These are phyloP conservation scores for Brachymystax lenok DNA, from an alignment of 2,797 vertebrate species.

Conservation along the genomic window DNA sequence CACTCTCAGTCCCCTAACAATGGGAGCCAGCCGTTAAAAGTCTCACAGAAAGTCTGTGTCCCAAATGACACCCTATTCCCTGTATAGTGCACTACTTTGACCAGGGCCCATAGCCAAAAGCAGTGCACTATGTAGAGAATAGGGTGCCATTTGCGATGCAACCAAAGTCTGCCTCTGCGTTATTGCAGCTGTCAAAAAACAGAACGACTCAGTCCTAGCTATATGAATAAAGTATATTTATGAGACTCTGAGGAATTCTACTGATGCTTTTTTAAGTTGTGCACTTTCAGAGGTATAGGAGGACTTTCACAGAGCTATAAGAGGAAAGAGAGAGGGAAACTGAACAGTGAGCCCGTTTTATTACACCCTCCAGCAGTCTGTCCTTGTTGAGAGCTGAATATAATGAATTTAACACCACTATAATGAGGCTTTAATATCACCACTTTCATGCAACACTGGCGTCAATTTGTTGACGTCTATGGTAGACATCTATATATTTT, in stretches of 20 bases:
- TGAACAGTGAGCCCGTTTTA: constrained; percentile 39
- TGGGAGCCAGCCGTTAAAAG: neutral
- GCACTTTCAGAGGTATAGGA: neutral
- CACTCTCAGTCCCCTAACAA: neutral
- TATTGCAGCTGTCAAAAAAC: neutral
- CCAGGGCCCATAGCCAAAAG: no score
- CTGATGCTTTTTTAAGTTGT: neutral
- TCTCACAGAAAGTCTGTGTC: neutral
- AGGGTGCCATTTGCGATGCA: no score
- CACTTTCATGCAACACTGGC: constrained; percentile 33
- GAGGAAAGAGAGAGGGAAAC: constrained; percentile 18
- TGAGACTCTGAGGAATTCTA: neutral
- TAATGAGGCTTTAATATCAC: constrained; percentile 38
- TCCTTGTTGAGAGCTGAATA: constrained; percentile 42
- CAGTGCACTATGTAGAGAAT: neutral
- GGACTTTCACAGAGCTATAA: neutral
- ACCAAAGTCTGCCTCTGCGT: no score
- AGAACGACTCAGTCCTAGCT: neutral
- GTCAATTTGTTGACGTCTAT: no score
- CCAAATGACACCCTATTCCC: neutral
- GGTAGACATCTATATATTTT: no score
- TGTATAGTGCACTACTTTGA: neutral
- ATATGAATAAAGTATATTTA: neutral
- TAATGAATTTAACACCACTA: constrained; percentile 49
- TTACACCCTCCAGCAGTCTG: constrained; percentile 63